Conservation (phyloP, 2,888 invertebrate species). For the Eucera pruinosa region DNA sequence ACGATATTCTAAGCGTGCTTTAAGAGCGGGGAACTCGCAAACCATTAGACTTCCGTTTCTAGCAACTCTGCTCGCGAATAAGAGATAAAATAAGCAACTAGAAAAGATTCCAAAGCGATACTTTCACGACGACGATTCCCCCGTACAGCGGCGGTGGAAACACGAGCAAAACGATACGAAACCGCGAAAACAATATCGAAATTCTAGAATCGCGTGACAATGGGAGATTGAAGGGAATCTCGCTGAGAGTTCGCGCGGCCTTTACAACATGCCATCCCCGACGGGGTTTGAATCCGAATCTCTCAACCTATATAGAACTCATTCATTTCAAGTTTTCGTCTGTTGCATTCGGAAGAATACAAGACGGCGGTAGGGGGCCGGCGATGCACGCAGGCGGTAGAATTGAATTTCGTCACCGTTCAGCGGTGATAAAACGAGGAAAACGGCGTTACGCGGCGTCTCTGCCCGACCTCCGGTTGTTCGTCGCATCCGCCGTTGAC, state of each 20-base stretch:
- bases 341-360: constrained; percentile 30
- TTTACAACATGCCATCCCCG: not conserved
- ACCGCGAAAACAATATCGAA: constrained; percentile 29
- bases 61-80: too few relatives aligned
- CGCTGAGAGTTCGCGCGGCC: not conserved
- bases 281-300: too few relatives aligned
- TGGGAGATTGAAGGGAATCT: constrained; percentile 3
- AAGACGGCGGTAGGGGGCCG: not conserved
- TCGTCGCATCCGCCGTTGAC: constrained; percentile 45
- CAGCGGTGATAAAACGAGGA: constrained; percentile 35
- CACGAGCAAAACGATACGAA: not conserved
- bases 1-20: too few relatives aligned
- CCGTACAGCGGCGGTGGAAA: not conserved
- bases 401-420: constrained; percentile 56
- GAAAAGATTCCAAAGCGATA: too few relatives aligned
- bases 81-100: too few relatives aligned
- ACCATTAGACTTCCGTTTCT: too few relatives aligned
- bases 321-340: constrained; percentile 25
- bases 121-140: constrained; percentile 10
- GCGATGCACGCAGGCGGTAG: constrained; percentile 17
- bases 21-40: too few relatives aligned
- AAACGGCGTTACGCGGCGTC: constrained; percentile 10
- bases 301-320: too few relatives aligned
- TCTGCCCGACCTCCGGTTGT: not conserved
- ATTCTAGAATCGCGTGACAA: constrained; percentile 17